These are phyloP conservation scores for Rattus rattus DNA, from an alignment of 2,113 vertebrate species.

Conservation along the genomic window DNA sequence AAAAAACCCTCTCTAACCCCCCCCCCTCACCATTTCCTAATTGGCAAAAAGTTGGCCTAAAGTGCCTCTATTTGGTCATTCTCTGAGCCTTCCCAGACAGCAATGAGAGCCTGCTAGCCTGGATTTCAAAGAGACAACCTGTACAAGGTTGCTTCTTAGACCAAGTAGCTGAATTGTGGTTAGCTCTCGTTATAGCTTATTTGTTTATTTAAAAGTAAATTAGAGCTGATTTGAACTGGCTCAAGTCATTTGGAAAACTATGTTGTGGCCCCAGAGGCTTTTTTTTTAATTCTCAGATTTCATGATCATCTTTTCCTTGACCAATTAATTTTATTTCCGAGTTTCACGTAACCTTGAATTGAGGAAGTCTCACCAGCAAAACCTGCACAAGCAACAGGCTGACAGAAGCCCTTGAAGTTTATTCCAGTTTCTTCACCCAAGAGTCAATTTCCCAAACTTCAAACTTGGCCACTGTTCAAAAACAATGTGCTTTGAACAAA, in stretches of 20 bases:
- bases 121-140: constrained; percentile 6
- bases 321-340: constrained; percentile 29
- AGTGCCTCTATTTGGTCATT: neutral
- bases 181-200: neutral
- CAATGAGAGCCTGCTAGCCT: neutral
- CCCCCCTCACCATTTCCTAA: neutral
- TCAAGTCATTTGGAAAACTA: constrained; percentile 6
- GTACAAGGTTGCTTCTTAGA: neutral
- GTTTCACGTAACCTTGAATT: constrained; percentile 49
- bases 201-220: constrained; percentile 57
- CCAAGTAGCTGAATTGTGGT: constrained; percentile 15
- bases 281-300: constrained; percentile 53
- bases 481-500: constrained; percentile 55
- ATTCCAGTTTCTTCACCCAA: constrained; percentile 67
- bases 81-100: neutral
- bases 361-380: neutral
- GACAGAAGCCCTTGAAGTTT: neutral
- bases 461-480: constrained; percentile 4
- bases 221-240: constrained; percentile 35
- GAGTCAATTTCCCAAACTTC: constrained; percentile 63
- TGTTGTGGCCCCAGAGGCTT: neutral
- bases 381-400: constrained; percentile 7
- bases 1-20: neutral
- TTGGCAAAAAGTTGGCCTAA: neutral
- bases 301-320: neutral